Base-by-base conservation (phyloP, 1,140 invertebrate species). In the Atopsyche davidsoni region DNA sequence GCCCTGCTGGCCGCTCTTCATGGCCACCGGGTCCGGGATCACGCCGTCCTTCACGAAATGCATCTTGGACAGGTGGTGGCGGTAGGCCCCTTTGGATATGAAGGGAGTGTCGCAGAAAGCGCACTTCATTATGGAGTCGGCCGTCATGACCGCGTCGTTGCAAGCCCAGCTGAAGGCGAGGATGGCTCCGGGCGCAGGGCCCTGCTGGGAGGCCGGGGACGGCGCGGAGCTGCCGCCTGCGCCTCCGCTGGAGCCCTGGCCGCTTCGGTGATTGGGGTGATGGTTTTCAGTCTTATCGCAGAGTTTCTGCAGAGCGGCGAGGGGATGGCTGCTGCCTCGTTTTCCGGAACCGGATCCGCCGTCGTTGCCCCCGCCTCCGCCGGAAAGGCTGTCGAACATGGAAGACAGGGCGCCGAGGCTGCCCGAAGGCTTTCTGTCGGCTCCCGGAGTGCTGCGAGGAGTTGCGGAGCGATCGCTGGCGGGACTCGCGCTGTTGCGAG, bases 31-130 rank as follows among this genome's bases (percentile, higher is more conserved):
- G 60, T 85, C 86, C 2, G 84, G 85, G 53, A 85, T 81, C 14
- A 87, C 84, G 9, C 87, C 88, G 59, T 96, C 92, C 66, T 96
- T 96, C 19, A 96, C 89, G 62, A 96, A 92, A 70, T 97, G 93
- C 84, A 95, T 94, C 65, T 96, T 95, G 41, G 92, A 94, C 48
- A 97, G 71, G 63, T 98, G 94, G 69, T 96, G 93, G 59, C 94
- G 81, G 70, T 96, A 98, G 1, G 93, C 92, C 22, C 93, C 93
- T 70, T 96, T 96, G 1, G 93, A 96, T 44, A 93, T 90, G 66
- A 97, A 96, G 7, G 90, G 89, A 13, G 92, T 93, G 70, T 96
- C 93, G 75, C 94, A 98, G 60, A 95, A 91, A 14, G 92, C 89
- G 72, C 94, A 96, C 67, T 96, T 95, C 82, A 95, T 92, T 31